phyloP scores from a whole-genome alignment of 1,140 invertebrate genomes.

The Drosophila malerkotliana region DNA sequence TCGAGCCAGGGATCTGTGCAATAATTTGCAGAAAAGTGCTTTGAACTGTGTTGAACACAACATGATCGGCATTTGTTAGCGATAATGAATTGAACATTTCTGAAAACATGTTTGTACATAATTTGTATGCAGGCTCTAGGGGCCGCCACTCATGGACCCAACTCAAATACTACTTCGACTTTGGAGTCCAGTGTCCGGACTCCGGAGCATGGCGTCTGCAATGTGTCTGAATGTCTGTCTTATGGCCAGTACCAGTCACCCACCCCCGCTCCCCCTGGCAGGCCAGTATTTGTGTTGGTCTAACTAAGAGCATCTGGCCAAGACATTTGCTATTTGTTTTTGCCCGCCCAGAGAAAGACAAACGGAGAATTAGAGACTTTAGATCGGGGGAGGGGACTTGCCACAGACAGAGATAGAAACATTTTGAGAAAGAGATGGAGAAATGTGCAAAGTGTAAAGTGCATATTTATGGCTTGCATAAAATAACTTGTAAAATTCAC shows the following conservation, averaged over 20 bases:
- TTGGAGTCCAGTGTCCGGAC: constrained; percentile 8
- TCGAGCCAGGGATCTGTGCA: constrained; percentile 47
- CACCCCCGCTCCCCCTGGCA: neutral
- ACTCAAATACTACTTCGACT: constrained; percentile 11
- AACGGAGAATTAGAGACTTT: constrained; percentile 15
- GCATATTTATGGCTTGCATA: constrained; percentile 82
- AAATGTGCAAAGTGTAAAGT: constrained; percentile 80
- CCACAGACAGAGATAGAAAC: neutral
- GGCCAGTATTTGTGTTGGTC: constrained; percentile 62
- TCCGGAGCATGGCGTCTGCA: constrained; percentile 34
- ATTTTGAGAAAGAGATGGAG: constrained; percentile 18
- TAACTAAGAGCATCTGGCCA: constrained; percentile 77
- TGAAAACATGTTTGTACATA: constrained; percentile 83
- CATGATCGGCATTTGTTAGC: constrained; percentile 83
- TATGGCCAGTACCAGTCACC: constrained; percentile 1
- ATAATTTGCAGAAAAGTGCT: constrained; percentile 81
- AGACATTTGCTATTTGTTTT: constrained; percentile 58
- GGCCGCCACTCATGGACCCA: constrained; percentile 26
- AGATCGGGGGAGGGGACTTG: neutral
- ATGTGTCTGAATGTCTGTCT: constrained; percentile 33
- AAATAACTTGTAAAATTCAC: constrained; percentile 81
- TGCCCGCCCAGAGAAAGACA: constrained; percentile 24
- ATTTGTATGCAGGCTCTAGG: constrained; percentile 76
- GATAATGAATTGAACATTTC: constrained; percentile 83
- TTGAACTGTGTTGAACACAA: constrained; percentile 80